Evolutionary conservation across 2,888 invertebrate genomes (phyloP).

Genomic region (Synergus japonicus): DNA sequence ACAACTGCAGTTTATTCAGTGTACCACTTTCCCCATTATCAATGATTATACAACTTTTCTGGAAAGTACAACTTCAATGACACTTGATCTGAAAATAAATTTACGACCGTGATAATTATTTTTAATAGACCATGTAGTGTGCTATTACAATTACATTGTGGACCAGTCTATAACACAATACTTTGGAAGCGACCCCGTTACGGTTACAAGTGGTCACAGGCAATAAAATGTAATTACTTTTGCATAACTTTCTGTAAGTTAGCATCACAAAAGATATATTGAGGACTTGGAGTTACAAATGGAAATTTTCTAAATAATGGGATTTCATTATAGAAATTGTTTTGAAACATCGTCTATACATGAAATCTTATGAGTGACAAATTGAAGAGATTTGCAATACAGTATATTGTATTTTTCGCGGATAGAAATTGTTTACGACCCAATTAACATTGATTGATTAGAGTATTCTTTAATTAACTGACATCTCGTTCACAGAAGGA

Average conservation of each 20-base stretch:
- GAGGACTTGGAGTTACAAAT: not conserved
- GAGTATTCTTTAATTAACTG: not conserved
- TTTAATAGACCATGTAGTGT: not conserved
- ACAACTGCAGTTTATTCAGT: not conserved
- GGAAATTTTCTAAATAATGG: not conserved
- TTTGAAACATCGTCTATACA: not conserved
- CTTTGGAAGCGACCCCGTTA: not conserved
- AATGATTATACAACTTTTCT: not conserved
- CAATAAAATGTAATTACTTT: not conserved
- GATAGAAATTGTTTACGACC: not conserved
- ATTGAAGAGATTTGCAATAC: not conserved
- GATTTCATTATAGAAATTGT: not conserved
- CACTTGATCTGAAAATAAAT: not conserved
- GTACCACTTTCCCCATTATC: not conserved
- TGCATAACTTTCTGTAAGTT: conserved; percentile 5
- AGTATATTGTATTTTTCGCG: not conserved
- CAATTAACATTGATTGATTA: not conserved
- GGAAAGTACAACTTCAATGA: not conserved
- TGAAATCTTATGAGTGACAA: not conserved
- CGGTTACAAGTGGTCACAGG: not conserved
- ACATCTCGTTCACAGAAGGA: not conserved
- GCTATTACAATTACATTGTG: not conserved
- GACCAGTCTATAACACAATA: not conserved
- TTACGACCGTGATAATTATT: conserved; percentile 4
- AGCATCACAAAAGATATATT: not conserved